Conservation (phyloP, 1,140 invertebrate species). For the Rhagoletis pomonella region DNA sequence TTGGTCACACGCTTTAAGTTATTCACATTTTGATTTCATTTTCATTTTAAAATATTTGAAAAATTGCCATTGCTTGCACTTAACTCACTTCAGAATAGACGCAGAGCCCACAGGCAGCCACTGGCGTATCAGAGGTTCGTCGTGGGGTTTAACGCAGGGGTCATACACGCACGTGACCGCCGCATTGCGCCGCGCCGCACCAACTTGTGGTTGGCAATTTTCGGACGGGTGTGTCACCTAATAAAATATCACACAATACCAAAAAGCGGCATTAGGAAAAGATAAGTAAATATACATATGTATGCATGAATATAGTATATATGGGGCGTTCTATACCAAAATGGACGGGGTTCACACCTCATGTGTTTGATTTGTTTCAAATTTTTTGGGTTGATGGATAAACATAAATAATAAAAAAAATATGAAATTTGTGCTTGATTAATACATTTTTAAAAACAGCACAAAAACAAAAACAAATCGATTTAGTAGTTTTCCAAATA, state of each 20-base stretch:
- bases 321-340: too few relatives aligned
- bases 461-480: too few relatives aligned
- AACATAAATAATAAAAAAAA: too few relatives aligned
- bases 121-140: not conserved
- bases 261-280: not conserved
- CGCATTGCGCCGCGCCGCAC: not conserved
- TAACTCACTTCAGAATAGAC: not conserved
- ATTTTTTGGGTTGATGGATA: too few relatives aligned
- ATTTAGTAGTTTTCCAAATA: too few relatives aligned
- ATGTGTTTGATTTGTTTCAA: too few relatives aligned
- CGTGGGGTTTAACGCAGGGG: not conserved
- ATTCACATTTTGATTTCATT: constrained; percentile 12
- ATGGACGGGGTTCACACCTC: too few relatives aligned
- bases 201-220: not conserved
- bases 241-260: constrained; percentile 1
- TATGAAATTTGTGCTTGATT: too few relatives aligned
- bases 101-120: not conserved
- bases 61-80: not conserved
- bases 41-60: not conserved
- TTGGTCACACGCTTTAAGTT: constrained; percentile 4
- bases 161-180: not conserved
- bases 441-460: too few relatives aligned
- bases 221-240: not conserved
- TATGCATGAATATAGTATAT: too few relatives aligned
- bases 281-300: too few relatives aligned